Percentiles rank a stretch among this genome's conserved stretches.
Evolutionary conservation across 2,797 vertebrate species (phyloP).

Genomic region (Karalla daura): DNA sequence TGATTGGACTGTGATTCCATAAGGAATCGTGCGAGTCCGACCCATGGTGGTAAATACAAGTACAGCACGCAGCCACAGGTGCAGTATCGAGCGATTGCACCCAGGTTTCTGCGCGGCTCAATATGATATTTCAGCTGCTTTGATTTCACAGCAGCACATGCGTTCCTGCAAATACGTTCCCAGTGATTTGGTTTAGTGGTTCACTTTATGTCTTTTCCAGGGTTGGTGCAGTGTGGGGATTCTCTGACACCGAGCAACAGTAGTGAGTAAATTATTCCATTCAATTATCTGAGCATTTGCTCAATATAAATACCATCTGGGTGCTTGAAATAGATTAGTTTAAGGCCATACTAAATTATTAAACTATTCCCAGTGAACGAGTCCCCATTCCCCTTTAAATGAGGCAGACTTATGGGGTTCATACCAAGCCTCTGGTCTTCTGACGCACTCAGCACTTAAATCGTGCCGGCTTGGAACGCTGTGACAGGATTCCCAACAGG

Average conservation of each 20-base stretch:
- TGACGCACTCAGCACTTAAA: constrained; percentile 50
- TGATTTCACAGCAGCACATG: constrained; percentile 52
- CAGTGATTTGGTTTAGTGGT: constrained; percentile 61
- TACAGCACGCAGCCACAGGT: neutral
- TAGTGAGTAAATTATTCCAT: constrained; percentile 84
- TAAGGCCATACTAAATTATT: constrained; percentile 84
- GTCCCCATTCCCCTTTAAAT: constrained; percentile 81
- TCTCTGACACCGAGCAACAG: constrained; percentile 72
- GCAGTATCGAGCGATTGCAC: constrained; percentile 15
- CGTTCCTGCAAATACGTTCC: constrained; percentile 61
- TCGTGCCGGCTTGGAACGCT: constrained; percentile 44
- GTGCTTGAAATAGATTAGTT: constrained; percentile 85
- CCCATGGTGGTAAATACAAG: constrained; percentile 15
- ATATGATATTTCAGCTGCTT: constrained; percentile 53
- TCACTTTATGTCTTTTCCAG: constrained; percentile 70
- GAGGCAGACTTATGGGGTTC: constrained; percentile 76
- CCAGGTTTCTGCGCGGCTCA: constrained; percentile 34
- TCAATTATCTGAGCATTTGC: constrained; percentile 83
- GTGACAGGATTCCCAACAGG: constrained; percentile 54
- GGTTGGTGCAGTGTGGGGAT: constrained; percentile 59
- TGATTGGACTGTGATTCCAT: too few relatives aligned
- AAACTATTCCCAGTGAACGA: constrained; percentile 81
- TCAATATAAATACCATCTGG: constrained; percentile 86
- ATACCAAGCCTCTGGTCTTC: constrained; percentile 57
- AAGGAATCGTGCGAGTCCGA: constrained; percentile 39